Evolutionary conservation across 2,797 vertebrate genomes (phyloP), one percentile per base, ranked within the genome.

Genomic region (Gymnocypris eckloni): DNA sequence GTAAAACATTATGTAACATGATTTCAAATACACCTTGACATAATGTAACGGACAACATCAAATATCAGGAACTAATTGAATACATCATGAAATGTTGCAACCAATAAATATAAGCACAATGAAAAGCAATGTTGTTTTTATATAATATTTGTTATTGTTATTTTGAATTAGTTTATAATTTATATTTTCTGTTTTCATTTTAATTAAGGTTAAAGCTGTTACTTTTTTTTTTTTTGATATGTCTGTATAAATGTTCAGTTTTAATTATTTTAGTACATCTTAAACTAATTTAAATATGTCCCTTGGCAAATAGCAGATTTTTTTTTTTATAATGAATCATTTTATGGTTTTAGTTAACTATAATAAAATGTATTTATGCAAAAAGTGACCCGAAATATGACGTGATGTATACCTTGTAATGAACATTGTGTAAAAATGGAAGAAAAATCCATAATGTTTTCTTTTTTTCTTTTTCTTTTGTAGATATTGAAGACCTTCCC

Each of bases 401-500:
- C 6, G 3, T 25, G 9, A 16, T 66, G 8, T 33, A 33, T 66
- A 25, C 64, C 6, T 33, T 33, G 25, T 15, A 66, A 66, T 16
- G 12, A 66, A 16, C 4, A 28, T 11, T 50, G 72, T 76, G 48
- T 52, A 20, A 25, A 41, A 41, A 54, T 37, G 22, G 12, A 8
- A 39, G 3, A 43, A 43, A 61, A 45, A 8, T n/a, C 6, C 12
- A 61, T n/a, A 56, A 77, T 41, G 13, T 33, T 6, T 33, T 5
- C 25, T 2, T 2, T 13, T 64, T 66, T 33, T 5, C 25, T n/a
- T 39, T 81, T 56, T 75, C 2, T 54, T 64, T 0, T 39, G 15
- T 92, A 99, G 98, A 99, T 93, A 99, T 99, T 86, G 98, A 99
- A 94, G 98, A 99, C 92, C 90, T 99, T 81, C 97, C 97, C 0